A percentile compares a stretch with the other conserved stretches of the same genome.
Conservation (phyloP, 2,113 vertebrate genomes). For the Anas platyrhynchos region DNA sequence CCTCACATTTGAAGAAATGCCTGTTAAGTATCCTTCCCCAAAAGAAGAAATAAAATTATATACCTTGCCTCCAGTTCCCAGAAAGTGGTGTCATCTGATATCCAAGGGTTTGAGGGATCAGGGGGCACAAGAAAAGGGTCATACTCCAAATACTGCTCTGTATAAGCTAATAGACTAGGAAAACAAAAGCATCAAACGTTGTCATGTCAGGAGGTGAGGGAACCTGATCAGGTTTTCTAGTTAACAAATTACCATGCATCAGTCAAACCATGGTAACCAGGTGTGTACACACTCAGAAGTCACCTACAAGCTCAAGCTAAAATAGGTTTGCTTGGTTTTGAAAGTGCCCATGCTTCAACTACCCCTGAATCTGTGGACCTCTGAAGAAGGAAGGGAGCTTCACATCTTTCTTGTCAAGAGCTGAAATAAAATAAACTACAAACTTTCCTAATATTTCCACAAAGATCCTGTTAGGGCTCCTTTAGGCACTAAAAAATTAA, state of each 20-base stretch:
- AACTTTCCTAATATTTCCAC: background rate
- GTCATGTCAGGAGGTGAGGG: background rate
- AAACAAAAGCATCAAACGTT: slow-evolving; percentile 37
- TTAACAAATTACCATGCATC: background rate
- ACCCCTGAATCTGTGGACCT: background rate
- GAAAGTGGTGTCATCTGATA: slow-evolving; percentile 91
- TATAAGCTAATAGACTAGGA: slow-evolving; percentile 90
- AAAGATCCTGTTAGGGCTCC: background rate
- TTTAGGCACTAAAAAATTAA: background rate
- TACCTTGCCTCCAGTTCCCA: slow-evolving; percentile 96
- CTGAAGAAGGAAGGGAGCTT: background rate
- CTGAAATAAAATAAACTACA: background rate
- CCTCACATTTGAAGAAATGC: background rate
- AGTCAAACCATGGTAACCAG: background rate
- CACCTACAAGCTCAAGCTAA: background rate
- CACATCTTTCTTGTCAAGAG: background rate
- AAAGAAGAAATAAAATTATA: slow-evolving; percentile 12
- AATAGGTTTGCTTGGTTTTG: background rate
- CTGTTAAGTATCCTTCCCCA: background rate
- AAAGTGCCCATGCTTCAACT: background rate
- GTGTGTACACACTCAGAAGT: background rate
- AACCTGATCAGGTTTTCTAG: background rate
- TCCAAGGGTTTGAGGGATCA: slow-evolving; percentile 95
- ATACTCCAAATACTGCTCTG: slow-evolving; percentile 97
- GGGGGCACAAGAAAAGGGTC: slow-evolving; percentile 92